Percentiles rank a stretch among this genome's conserved stretches.
These are phyloP conservation scores for Chrysaora quinquecirrha DNA, from an alignment of 30 jellyfish, hydroid and myxozoan species.

Conservation along the genomic window DNA sequence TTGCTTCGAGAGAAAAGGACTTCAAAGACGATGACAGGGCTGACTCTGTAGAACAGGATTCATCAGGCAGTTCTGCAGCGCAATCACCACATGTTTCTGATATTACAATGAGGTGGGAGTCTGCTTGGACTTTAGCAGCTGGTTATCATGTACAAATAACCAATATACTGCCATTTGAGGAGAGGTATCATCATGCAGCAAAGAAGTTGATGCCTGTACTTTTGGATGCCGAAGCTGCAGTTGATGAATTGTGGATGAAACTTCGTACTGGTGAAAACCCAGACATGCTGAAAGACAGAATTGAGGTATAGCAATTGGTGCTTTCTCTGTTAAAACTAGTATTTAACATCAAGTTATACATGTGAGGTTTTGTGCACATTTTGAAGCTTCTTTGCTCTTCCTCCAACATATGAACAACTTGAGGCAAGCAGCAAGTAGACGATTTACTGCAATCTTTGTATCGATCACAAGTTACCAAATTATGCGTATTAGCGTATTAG, in stretches of 20 bases:
- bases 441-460: too few relatives aligned
- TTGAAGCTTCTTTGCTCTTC: too few relatives aligned
- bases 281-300: constrained; percentile 9
- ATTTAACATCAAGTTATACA: too few relatives aligned
- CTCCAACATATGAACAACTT: too few relatives aligned
- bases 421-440: too few relatives aligned
- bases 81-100: constrained; percentile 9
- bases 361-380: too few relatives aligned
- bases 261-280: constrained; percentile 6
- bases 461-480: too few relatives aligned
- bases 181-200: constrained; percentile 75
- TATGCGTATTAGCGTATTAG: too few relatives aligned
- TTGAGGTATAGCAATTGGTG: constrained; percentile 53
- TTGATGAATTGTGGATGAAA: constrained; percentile 53
- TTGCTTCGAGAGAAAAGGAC: constrained; percentile 32
- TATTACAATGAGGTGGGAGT: constrained; percentile 61
- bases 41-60: constrained; percentile 30
- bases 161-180: constrained; percentile 85
- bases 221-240: constrained; percentile 62
- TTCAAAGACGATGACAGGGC: background rate
- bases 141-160: constrained; percentile 79
- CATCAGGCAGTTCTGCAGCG: constrained; percentile 14
- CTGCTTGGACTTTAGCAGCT: constrained; percentile 55
- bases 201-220: constrained; percentile 66
- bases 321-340: too few relatives aligned